A percentile compares a stretch with the other conserved stretches of the same genome.
These are phyloP conservation scores for Noctua pronuba DNA, from an alignment of 2,888 invertebrate genomes.

Conservation along the genomic window DNA sequence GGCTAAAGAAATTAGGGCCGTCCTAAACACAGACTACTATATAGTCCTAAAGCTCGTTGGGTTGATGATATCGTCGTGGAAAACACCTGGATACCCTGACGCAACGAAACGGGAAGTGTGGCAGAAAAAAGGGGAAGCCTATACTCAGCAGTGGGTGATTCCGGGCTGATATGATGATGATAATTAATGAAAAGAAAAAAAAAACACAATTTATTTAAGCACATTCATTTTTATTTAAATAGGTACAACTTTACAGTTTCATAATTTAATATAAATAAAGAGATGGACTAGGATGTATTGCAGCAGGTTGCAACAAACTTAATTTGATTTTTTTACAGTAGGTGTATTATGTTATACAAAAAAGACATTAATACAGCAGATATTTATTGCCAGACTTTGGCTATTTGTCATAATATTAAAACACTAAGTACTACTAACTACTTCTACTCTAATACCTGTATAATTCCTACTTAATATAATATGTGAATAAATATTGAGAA, in stretches of 20 bases:
- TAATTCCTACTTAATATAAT: background rate
- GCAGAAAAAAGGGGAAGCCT: too few relatives aligned
- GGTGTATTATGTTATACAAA: background rate
- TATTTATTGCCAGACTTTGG: background rate
- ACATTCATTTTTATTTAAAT: constrained; percentile 6
- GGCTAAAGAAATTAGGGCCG: too few relatives aligned
- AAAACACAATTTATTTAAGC: background rate
- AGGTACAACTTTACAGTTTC: background rate
- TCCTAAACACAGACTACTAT: too few relatives aligned
- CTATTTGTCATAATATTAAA: background rate
- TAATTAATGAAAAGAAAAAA: too few relatives aligned
- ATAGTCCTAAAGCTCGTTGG: too few relatives aligned
- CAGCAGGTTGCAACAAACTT: background rate
- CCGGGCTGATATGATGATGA: too few relatives aligned
- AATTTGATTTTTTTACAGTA: background rate
- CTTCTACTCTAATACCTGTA: background rate
- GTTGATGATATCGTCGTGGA: too few relatives aligned
- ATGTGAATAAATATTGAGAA: constrained; percentile 18
- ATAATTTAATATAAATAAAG: background rate
- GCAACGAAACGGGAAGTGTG: too few relatives aligned
- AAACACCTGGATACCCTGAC: too few relatives aligned
- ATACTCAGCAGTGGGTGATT: too few relatives aligned
- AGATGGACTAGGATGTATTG: background rate
- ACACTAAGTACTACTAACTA: background rate
- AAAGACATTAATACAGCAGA: background rate